phyloP scores from a whole-genome alignment of 2,113 vertebrate species.

The Trichomycterus rosablanca region DNA sequence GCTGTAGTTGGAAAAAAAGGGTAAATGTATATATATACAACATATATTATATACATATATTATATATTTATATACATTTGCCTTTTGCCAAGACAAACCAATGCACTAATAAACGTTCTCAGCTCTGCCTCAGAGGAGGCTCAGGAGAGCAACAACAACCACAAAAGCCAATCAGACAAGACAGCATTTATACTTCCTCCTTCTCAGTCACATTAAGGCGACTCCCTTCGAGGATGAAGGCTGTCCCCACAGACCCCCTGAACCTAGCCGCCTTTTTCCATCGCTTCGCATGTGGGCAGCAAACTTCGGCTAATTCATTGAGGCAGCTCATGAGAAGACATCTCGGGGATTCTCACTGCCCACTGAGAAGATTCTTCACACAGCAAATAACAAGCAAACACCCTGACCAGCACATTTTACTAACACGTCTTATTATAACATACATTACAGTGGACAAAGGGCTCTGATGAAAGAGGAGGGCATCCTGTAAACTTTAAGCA shows the following conservation, averaged over 20 bases:
- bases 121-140: constrained; percentile 12
- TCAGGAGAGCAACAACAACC: constrained; percentile 23
- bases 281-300: constrained; percentile 1
- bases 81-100: constrained; percentile 4
- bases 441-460: no score
- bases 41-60: no score
- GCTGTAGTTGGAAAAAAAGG: neutral
- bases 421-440: neutral
- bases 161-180: constrained; percentile 34
- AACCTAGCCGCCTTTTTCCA: constrained; percentile 12
- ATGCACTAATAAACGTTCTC: constrained; percentile 8
- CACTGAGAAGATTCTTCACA: neutral
- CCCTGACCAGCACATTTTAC: constrained; percentile 5
- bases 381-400: neutral
- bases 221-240: constrained; percentile 9
- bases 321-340: constrained; percentile 14
- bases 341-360: constrained; percentile 15
- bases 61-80: neutral
- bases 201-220: constrained; percentile 25
- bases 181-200: constrained; percentile 14
- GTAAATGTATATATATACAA: no score
- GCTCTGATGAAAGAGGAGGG: no score
- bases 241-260: constrained; percentile 12
- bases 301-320: constrained; percentile 22
- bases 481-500: no score